Conservation (phyloP, 2,113 vertebrate species). For the Heterocephalus glaber region DNA sequence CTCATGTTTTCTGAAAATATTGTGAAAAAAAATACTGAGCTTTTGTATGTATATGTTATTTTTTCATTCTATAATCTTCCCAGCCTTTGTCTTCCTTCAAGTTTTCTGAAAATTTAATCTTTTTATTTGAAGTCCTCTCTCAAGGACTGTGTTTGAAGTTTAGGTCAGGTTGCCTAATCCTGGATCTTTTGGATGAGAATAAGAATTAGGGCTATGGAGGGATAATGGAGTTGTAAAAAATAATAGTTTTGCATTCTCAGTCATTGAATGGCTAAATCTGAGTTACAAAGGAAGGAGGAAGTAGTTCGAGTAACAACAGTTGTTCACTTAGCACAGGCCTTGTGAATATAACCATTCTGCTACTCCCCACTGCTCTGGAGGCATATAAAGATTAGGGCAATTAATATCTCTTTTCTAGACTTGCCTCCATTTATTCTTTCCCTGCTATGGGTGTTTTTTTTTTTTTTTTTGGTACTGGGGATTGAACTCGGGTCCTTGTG, state of each 20-base stretch:
- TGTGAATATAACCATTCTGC: neutral
- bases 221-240: neutral
- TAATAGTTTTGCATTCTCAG: neutral
- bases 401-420: neutral
- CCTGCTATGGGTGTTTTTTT: neutral
- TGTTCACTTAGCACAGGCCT: neutral
- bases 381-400: neutral
- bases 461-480: too few species aligned
- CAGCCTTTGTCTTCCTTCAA: neutral
- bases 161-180: neutral
- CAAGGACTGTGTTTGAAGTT: neutral
- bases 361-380: neutral
- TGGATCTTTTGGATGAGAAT: neutral
- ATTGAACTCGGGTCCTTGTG: too few species aligned
- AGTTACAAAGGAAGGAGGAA: neutral
- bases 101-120: neutral
- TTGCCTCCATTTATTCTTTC: neutral
- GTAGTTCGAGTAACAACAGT: neutral
- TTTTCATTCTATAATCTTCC: constrained; percentile 11
- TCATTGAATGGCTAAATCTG: neutral
- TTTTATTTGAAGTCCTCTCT: constrained; percentile 36
- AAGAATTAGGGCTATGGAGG: neutral
- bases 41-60: neutral
- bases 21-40: neutral
- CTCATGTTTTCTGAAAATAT: constrained; percentile 35